Evolutionary conservation across 2,797 vertebrate genomes (phyloP).

Genomic region (Coendou prehensilis): DNA sequence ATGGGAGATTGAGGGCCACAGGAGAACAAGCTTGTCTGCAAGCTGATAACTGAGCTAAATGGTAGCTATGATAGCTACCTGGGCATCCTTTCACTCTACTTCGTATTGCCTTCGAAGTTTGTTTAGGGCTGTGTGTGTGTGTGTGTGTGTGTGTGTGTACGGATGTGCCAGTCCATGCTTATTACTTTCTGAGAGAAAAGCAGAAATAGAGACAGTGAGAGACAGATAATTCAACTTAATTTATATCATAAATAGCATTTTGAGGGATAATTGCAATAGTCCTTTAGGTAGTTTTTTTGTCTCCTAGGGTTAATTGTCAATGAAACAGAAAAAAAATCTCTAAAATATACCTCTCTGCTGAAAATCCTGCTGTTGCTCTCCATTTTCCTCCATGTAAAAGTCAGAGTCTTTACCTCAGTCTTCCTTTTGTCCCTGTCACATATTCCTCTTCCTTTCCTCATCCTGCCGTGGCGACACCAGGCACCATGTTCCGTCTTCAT

Average conservation of each 20-base stretch:
- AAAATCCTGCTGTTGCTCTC: background rate
- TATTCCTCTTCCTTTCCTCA: background rate
- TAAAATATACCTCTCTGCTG: background rate
- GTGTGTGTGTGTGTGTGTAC: background rate
- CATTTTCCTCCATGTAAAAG: background rate
- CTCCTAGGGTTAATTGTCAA: background rate
- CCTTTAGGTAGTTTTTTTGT: background rate
- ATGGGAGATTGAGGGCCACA: background rate
- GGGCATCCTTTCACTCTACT: background rate
- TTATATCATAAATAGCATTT: background rate
- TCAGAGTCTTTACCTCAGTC: background rate
- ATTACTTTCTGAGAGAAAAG: background rate
- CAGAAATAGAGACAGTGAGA: background rate
- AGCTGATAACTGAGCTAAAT: background rate
- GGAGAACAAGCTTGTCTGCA: background rate
- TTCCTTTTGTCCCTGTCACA: background rate
- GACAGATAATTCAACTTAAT: background rate
- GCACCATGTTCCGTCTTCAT: background rate
- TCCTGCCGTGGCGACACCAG: fast-evolving
- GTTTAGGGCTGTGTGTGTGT: background rate
- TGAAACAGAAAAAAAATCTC: background rate
- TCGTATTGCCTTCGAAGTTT: background rate
- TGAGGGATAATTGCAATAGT: background rate
- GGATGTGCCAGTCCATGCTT: background rate
- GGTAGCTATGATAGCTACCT: background rate